A percentile compares a stretch with the other conserved stretches of the same genome.
Evolutionary conservation across 2,888 invertebrate species (phyloP).

Genomic region (Epinotia bilunana): DNA sequence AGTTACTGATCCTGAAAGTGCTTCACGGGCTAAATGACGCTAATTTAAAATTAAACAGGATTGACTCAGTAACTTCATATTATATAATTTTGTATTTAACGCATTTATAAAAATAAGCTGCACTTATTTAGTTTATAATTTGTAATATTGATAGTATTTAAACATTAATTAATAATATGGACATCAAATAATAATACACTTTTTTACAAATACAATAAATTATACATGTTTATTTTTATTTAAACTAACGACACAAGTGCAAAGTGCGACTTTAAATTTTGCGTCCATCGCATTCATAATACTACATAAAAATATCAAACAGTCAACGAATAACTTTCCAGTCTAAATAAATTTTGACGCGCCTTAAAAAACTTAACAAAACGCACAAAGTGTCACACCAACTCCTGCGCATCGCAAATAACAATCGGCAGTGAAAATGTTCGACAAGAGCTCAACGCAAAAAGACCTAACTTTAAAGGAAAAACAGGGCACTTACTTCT

Average conservation of each 20-base stretch:
- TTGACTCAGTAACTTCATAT: no score
- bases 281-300: background rate
- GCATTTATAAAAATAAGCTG: no score
- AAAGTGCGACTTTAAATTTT: background rate
- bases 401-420: constrained; percentile 24
- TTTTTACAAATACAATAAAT: no score
- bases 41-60: no score
- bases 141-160: no score
- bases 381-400: background rate
- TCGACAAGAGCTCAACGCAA: constrained; percentile 6
- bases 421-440: constrained; percentile 29
- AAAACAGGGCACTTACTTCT: background rate
- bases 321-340: background rate
- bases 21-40: no score
- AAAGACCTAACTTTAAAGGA: background rate
- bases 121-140: no score
- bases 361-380: constrained; percentile 18
- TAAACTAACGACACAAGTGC: background rate
- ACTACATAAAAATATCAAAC: constrained; percentile 16
- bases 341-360: constrained; percentile 21
- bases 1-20: no score
- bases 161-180: no score
- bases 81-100: no score
- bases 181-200: no score
- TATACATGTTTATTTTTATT: background rate